Evolutionary conservation across 2,797 vertebrate species (phyloP).

Genomic region (Malacoctenus gilli): DNA sequence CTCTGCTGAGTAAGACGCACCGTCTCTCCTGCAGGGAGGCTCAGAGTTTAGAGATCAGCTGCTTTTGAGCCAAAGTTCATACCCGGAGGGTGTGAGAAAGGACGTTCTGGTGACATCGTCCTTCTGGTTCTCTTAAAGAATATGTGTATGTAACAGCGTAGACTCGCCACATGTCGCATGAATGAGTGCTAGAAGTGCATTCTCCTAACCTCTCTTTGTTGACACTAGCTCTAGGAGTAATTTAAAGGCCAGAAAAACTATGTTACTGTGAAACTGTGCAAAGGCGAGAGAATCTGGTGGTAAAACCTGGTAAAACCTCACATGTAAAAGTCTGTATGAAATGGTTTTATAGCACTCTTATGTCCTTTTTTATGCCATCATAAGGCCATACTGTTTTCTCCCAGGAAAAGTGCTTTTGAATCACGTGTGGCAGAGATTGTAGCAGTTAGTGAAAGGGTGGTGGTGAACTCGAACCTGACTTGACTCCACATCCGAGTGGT

Average conservation of each 20-base stretch:
- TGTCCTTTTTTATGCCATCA: slow-evolving; percentile 21
- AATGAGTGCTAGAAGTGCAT: slow-evolving; percentile 32
- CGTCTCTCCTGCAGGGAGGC: slow-evolving; percentile 23
- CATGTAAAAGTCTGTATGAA: too few species aligned
- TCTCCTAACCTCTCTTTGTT: slow-evolving; percentile 21
- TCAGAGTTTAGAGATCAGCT: slow-evolving; percentile 41
- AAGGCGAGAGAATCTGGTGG: neutral
- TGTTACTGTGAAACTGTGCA: slow-evolving; percentile 18
- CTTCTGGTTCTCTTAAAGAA: slow-evolving; percentile 40
- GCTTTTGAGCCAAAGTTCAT: slow-evolving; percentile 34
- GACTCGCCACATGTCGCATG: slow-evolving; percentile 34
- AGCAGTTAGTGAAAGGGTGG: slow-evolving; percentile 14
- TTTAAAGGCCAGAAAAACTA: slow-evolving; percentile 39
- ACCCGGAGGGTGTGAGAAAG: slow-evolving; percentile 27
- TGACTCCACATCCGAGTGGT: slow-evolving; percentile 20
- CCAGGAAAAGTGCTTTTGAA: slow-evolving; percentile 56
- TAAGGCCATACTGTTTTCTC: slow-evolving; percentile 29
- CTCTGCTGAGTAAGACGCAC: slow-evolving; percentile 26
- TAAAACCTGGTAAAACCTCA: too few species aligned
- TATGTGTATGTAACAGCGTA: slow-evolving; percentile 46
- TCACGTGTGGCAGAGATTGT: slow-evolving; percentile 33
- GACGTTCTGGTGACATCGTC: slow-evolving; percentile 31
- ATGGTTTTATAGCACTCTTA: slow-evolving; percentile 11
- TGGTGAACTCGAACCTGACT: slow-evolving; percentile 29
- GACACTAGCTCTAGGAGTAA: slow-evolving; percentile 38